Evolutionary conservation across 1,140 invertebrate genomes (phyloP).

Genomic region (Aphidius gifuensis): DNA sequence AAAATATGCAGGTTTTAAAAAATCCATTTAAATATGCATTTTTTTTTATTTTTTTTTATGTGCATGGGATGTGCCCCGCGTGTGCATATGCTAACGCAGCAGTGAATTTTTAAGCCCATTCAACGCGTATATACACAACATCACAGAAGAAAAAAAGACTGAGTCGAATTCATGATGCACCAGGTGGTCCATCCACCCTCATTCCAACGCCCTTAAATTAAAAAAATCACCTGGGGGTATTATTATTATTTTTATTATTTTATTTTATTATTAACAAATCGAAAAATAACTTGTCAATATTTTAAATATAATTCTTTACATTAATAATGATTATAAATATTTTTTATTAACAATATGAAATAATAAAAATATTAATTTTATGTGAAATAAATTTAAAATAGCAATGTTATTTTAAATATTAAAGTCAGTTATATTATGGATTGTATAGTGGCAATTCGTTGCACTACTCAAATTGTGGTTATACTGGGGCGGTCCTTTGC

Average conservation of each 20-base stretch:
- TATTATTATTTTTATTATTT: neutral
- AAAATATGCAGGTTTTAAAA: neutral
- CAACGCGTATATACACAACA: neutral
- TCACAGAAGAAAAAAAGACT: constrained; percentile 34
- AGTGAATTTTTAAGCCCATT: constrained; percentile 21
- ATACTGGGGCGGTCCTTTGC: no score
- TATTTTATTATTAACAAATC: no score
- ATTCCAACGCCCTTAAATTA: neutral
- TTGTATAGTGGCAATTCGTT: no score
- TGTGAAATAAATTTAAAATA: no score
- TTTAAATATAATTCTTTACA: neutral
- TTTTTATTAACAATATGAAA: neutral
- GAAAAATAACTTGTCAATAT: neutral
- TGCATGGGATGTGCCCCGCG: neutral
- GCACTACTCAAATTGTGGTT: no score
- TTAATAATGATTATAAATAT: constrained; percentile 1
- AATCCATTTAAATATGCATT: neutral
- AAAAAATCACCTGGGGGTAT: constrained; percentile 10
- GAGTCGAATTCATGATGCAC: constrained; percentile 33
- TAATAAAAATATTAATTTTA: neutral
- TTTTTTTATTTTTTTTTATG: neutral
- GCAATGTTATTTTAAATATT: no score
- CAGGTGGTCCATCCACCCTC: constrained; percentile 36
- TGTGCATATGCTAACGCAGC: constrained; percentile 39
- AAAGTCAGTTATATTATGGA: no score